A percentile compares a stretch with the other conserved stretches of the same genome.
These are phyloP conservation scores for Psylliodes chrysocephalus DNA, from an alignment of 2,888 invertebrate genomes.

Conservation along the genomic window DNA sequence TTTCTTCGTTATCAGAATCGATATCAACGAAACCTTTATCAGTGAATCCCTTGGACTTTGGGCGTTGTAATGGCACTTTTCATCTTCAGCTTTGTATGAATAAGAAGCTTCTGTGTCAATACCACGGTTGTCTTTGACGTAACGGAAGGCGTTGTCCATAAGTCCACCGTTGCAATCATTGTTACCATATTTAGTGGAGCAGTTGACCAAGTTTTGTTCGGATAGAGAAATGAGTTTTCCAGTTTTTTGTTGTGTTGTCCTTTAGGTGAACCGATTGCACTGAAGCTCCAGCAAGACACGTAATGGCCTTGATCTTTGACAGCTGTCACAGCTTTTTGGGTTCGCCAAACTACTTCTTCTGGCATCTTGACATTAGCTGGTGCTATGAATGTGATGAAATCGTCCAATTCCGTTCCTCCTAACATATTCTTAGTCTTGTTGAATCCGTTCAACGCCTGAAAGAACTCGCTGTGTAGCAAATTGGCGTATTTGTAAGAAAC, in stretches of 20 bases:
- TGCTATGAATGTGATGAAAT: slow-evolving; percentile 70
- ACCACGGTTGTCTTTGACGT: slow-evolving; percentile 85
- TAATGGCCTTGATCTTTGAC: slow-evolving; percentile 92
- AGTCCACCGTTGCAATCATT: slow-evolving; percentile 90
- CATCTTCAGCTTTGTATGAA: slow-evolving; percentile 84
- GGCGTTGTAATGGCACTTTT: slow-evolving; percentile 77
- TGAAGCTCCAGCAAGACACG: slow-evolving; percentile 95
- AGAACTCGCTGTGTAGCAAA: slow-evolving; percentile 87
- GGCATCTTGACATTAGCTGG: slow-evolving; percentile 79
- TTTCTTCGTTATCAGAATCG: slow-evolving; percentile 50
- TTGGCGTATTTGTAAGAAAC: slow-evolving; percentile 83
- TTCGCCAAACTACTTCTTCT: slow-evolving; percentile 84
- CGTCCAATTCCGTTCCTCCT: slow-evolving; percentile 43
- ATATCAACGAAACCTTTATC: slow-evolving; percentile 73
- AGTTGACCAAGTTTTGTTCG: slow-evolving; percentile 93
- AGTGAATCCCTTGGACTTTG: slow-evolving; percentile 77
- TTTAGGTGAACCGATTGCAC: slow-evolving; percentile 86
- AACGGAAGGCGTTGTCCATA: slow-evolving; percentile 86
- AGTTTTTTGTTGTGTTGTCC: slow-evolving; percentile 86
- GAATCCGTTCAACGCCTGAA: slow-evolving; percentile 74
- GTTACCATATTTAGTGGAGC: slow-evolving; percentile 84
- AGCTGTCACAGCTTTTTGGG: slow-evolving; percentile 84
- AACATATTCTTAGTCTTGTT: slow-evolving; percentile 62
- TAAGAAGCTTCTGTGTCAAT: slow-evolving; percentile 90
- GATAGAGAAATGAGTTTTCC: slow-evolving; percentile 84